A percentile compares a stretch with the other conserved stretches of the same genome.
These are phyloP conservation scores for Palythoa grandis DNA, from an alignment of 92 coral and sea anemone genomes.

Conservation along the genomic window DNA sequence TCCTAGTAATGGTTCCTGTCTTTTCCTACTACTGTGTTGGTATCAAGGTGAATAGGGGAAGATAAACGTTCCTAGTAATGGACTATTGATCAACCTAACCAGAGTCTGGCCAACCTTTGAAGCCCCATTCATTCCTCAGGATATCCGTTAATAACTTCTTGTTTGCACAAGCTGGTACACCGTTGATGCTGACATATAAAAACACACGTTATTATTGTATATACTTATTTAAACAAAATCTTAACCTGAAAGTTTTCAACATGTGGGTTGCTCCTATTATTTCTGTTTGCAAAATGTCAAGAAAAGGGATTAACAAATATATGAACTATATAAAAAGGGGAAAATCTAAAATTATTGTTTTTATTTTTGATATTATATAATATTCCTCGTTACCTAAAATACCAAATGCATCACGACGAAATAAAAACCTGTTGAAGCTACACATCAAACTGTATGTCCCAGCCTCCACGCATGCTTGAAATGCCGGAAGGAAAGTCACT, in stretches of 20 bases:
- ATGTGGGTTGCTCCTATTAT: no score
- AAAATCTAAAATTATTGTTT: not conserved
- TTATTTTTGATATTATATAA: not conserved
- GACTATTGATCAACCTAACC: no score
- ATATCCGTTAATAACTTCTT: conserved; percentile 56
- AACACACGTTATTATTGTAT: not conserved
- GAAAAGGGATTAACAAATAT: no score
- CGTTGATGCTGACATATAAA: conserved; percentile 43
- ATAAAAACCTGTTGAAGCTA: conserved; percentile 53
- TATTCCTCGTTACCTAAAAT: not conserved
- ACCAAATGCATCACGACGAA: not conserved
- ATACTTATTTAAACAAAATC: no score
- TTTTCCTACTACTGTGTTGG: no score
- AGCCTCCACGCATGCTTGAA: conserved; percentile 62
- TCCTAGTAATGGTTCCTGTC: no score
- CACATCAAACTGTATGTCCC: conserved; percentile 66
- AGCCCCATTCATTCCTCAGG: conserved; percentile 60
- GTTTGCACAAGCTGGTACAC: conserved; percentile 65
- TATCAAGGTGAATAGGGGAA: no score
- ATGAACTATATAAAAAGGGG: no score
- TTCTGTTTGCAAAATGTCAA: no score
- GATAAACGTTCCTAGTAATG: no score
- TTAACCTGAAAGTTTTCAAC: no score
- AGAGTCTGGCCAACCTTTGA: conserved; percentile 40
- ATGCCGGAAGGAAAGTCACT: conserved; percentile 55